Percentiles rank a stretch among this genome's conserved stretches.
phyloP scores from a whole-genome alignment of 2,797 vertebrate genomes.

The Triplophysa yarkandensis region DNA sequence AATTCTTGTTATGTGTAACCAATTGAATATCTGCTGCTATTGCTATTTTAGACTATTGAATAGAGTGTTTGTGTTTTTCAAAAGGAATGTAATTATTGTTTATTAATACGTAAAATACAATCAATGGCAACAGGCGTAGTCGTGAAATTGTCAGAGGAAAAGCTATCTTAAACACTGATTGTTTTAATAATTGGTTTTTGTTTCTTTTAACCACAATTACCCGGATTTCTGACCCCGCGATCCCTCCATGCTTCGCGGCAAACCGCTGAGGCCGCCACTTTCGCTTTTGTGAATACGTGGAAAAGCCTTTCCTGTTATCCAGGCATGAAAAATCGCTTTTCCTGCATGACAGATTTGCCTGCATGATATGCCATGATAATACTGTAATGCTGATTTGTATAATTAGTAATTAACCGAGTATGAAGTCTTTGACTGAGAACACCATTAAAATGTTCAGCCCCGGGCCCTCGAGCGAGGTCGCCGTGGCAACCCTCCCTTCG shows the following conservation, averaged over 20 bases:
- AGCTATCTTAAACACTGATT: slow-evolving; percentile 69
- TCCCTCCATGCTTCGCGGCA: slow-evolving; percentile 59
- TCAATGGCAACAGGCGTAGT: slow-evolving; percentile 30
- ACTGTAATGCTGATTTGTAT: slow-evolving; percentile 46
- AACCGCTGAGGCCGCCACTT: slow-evolving; percentile 45
- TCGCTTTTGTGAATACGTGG: slow-evolving; percentile 74
- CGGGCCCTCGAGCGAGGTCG: slow-evolving; percentile 37
- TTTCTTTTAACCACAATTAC: slow-evolving; percentile 78
- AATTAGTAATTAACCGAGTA: slow-evolving; percentile 50
- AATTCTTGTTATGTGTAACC: slow-evolving; percentile 12
- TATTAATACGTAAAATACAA: slow-evolving; percentile 46
- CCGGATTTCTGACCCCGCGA: slow-evolving; percentile 75
- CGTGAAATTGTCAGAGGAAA: slow-evolving; percentile 32
- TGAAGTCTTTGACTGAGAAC: slow-evolving; percentile 32
- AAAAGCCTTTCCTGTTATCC: slow-evolving; percentile 58
- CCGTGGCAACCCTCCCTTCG: slow-evolving; percentile 40
- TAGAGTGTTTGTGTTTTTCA: background rate
- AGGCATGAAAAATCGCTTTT: slow-evolving; percentile 54
- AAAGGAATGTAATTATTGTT: slow-evolving; percentile 38
- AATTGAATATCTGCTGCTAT: background rate
- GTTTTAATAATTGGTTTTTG: slow-evolving; percentile 76
- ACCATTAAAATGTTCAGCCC: slow-evolving; percentile 35
- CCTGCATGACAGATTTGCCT: slow-evolving; percentile 22
- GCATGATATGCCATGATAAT: slow-evolving; percentile 38
- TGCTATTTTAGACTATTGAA: slow-evolving; percentile 24